A percentile compares a stretch with the other conserved stretches of the same genome.
Evolutionary conservation across 2,888 invertebrate genomes (phyloP).

Genomic region (Lasioglossum marginatum): DNA sequence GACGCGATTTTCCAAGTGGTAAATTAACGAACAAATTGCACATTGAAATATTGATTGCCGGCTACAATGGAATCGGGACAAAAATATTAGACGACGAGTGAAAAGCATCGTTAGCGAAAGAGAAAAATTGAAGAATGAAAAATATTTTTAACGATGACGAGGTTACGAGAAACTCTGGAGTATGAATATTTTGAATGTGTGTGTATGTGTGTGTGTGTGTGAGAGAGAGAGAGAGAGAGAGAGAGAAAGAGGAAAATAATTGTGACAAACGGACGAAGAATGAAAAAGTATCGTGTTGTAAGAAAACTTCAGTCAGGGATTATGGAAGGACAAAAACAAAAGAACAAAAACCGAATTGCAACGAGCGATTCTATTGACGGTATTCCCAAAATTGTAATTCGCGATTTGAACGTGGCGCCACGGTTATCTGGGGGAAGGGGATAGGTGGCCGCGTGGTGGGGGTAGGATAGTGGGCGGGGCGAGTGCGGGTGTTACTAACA

Average conservation of each 20-base stretch:
- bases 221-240: background rate
- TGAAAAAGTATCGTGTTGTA: constrained; percentile 24
- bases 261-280: constrained; percentile 13
- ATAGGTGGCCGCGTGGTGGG: constrained; percentile 35
- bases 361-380: background rate
- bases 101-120: constrained; percentile 4
- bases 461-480: constrained; percentile 19
- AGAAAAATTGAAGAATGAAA: constrained; percentile 10
- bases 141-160: constrained; percentile 41
- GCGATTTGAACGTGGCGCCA: constrained; percentile 33
- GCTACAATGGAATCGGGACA: background rate
- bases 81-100: background rate
- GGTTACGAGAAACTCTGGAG: background rate
- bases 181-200: constrained; percentile 15
- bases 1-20: background rate
- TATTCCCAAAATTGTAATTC: constrained; percentile 22
- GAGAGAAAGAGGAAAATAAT: background rate
- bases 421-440: constrained; percentile 15
- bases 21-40: background rate
- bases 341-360: background rate
- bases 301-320: background rate
- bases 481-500: constrained; percentile 72
- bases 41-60: constrained; percentile 7
- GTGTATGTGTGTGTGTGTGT: background rate
- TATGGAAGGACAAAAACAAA: background rate